Percentiles rank a stretch among this genome's conserved stretches.
phyloP scores from a whole-genome alignment of 2,888 invertebrate species.

The Leptinotarsa peninsularis region DNA sequence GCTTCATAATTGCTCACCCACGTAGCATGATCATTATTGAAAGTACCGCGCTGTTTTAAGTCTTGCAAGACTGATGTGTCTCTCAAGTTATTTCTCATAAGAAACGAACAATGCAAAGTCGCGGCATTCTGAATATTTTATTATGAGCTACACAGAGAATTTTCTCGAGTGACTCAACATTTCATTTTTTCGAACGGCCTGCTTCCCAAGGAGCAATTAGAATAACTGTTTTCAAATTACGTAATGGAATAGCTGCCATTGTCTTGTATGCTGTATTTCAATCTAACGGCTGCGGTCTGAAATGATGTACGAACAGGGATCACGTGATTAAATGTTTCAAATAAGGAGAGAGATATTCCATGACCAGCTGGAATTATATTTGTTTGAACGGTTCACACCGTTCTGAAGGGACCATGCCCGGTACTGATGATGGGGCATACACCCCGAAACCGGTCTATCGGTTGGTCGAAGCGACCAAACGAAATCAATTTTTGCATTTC shows the following conservation, averaged over 20 bases:
- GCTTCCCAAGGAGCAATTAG: conserved; percentile 9
- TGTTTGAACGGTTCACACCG: too few species aligned
- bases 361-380: too few species aligned
- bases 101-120: neutral
- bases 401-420: too few species aligned
- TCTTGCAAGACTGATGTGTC: neutral
- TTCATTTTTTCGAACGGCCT: neutral
- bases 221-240: conserved; percentile 2
- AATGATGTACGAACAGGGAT: neutral
- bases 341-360: neutral
- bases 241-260: neutral
- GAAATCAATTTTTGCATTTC: too few species aligned
- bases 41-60: too few species aligned
- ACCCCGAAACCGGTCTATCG: too few species aligned
- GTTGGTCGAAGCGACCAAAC: too few species aligned
- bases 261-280: neutral
- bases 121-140: neutral
- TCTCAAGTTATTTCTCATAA: neutral
- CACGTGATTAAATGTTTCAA: neutral
- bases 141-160: neutral
- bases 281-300: neutral
- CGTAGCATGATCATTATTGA: too few species aligned
- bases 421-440: too few species aligned
- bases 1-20: too few species aligned
- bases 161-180: conserved; percentile 1